Conservation (phyloP, 2,888 invertebrate genomes). For the Nymphalis c-album region DNA sequence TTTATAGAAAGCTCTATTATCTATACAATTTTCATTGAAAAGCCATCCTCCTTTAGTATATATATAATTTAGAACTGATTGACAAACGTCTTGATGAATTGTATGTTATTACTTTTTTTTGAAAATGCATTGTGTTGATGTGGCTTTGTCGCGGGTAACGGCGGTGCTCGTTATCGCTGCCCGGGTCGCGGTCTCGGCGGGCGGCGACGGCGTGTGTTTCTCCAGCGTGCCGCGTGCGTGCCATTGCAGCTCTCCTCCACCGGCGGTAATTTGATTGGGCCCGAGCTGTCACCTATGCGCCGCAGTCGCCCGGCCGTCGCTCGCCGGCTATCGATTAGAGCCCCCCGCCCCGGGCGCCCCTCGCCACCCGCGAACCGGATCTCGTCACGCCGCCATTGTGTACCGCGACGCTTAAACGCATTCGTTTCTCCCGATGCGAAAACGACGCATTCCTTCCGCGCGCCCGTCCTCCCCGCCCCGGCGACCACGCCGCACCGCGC, state of each 20-base stretch:
- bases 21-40: too few relatives aligned
- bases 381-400: constrained; percentile 82
- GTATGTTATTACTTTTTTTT: constrained; percentile 9
- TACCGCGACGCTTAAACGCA: constrained; percentile 82
- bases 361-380: constrained; percentile 79
- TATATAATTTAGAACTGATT: too few relatives aligned
- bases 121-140: constrained; percentile 15
- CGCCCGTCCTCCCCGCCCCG: constrained; percentile 63
- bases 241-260: constrained; percentile 73
- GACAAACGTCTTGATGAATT: not conserved
- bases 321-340: constrained; percentile 82
- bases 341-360: constrained; percentile 60
- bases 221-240: constrained; percentile 69
- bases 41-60: too few relatives aligned
- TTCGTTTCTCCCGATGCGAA: constrained; percentile 82
- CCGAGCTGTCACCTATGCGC: constrained; percentile 81
- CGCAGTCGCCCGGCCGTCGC: constrained; percentile 80
- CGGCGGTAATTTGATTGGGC: constrained; percentile 80
- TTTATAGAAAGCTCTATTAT: too few relatives aligned
- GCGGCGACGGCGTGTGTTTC: constrained; percentile 48
- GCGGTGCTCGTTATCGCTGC: constrained; percentile 37
- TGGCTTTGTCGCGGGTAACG: not conserved
- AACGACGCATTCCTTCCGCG: constrained; percentile 82
- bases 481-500: constrained; percentile 48
- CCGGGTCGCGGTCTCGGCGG: constrained; percentile 50